Evolutionary conservation across 2,888 invertebrate species (phyloP), one percentile per base, ranked within the genome.

Genomic region (Junonia oenone): DNA sequence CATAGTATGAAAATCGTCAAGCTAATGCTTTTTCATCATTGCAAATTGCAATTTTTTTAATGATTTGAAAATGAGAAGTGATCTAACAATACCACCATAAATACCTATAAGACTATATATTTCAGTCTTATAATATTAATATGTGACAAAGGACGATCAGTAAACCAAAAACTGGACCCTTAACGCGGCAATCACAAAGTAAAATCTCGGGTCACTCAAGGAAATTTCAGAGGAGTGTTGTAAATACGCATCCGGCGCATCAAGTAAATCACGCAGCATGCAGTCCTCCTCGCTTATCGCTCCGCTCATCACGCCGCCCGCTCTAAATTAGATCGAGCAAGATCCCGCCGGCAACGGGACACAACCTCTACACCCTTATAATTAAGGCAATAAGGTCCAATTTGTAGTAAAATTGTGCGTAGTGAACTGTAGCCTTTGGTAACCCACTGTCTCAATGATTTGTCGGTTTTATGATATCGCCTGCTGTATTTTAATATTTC

Each of bases 241-340:
- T 60, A 64, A 67, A 67, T 67, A 63, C 55, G 65, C 58, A 55
- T 56, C 58, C 51, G 46, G 53, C 56, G 56, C 64, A 52, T 57
- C 56, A 61, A 72, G 78, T 85, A 84, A 81, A 83, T 84, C 83
- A 81, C 85, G 55, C 85, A 79, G 83, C 83, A 67, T 75, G 85
- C 57, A 68, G 61, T 65, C 68, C 65, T 63, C 69, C 64, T 61
- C 72, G 69, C 73, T 71, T 77, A 78, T 78, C 79, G 75, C 71
- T 59, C 65, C 71, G 69, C 73, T 69, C 71, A 75, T 78, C 78
- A 64, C 56, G 55, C 66, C 71, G 67, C 61, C 61, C 73, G 71
- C 76, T 75, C 74, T 81, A 79, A 85, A 84, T 84, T 83, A 83
- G 83, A 79, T 71, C 73, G 73, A 64, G 71, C 73, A 68, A 64